Percentiles rank a stretch among this genome's conserved stretches.
Evolutionary conservation across 2,113 vertebrate genomes (phyloP).

Genomic region (Marmota monax): DNA sequence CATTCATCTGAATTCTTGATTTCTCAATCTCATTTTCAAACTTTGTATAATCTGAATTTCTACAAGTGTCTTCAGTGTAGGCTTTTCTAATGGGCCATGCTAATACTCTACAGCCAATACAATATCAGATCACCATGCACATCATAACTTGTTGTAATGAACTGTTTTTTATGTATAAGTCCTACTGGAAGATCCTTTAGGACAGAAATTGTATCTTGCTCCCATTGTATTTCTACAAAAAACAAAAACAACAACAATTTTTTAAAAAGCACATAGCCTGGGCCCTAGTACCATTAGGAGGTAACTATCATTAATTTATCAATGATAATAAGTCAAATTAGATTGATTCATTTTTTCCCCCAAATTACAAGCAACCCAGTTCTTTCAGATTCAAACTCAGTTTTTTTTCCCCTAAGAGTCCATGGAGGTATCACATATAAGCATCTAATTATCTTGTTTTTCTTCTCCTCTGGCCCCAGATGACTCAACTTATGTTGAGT

Average conservation of each 20-base stretch:
- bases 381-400: not conserved
- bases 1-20: conserved; percentile 19
- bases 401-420: not conserved
- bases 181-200: not conserved
- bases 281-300: not conserved
- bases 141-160: not conserved
- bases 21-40: not conserved
- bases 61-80: not conserved
- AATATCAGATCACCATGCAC: accelerated
- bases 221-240: not conserved
- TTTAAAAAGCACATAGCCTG: not conserved
- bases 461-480: not conserved
- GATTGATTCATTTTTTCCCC: not conserved
- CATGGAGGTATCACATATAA: not conserved
- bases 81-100: not conserved
- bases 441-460: not conserved
- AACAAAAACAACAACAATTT: too few species aligned
- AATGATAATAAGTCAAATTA: not conserved
- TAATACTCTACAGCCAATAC: not conserved
- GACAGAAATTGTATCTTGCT: not conserved
- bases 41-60: not conserved
- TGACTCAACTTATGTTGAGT: not conserved
- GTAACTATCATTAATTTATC: not conserved
- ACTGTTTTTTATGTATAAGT: not conserved
- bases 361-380: not conserved